Percentiles rank a stretch among this genome's conserved stretches.
These are phyloP conservation scores for Zaprionus davidi DNA, from an alignment of 1,140 invertebrate species.

Conservation along the genomic window DNA sequence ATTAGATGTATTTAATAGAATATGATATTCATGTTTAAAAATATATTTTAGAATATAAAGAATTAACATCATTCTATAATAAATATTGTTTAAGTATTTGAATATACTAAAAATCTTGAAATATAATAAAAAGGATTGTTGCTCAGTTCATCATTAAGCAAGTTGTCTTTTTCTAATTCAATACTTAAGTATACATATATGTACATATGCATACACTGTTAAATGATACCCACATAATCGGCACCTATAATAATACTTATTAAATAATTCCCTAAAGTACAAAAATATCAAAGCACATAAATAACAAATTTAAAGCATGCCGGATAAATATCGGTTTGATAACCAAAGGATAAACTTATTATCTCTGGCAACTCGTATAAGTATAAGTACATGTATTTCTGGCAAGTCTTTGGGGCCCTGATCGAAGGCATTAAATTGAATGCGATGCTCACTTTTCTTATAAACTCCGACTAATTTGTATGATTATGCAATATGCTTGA, in stretches of 20 bases:
- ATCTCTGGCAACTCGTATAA: neutral
- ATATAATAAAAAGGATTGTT: no score
- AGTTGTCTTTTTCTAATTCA: neutral
- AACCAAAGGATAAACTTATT: conserved; percentile 5
- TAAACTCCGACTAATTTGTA: conserved; percentile 51
- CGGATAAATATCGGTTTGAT: neutral
- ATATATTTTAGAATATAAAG: no score
- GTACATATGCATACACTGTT: neutral
- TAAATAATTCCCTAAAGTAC: neutral
- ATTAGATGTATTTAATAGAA: no score
- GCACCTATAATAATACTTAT: neutral
- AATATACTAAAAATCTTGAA: no score
- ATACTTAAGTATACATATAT: neutral
- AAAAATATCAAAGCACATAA: neutral
- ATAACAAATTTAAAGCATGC: neutral
- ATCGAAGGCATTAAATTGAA: conserved; percentile 21
- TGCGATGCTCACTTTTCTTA: conserved; percentile 22
- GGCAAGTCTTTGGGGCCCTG: neutral
- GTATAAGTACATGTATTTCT: neutral
- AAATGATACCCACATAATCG: neutral
- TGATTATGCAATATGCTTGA: conserved; percentile 68
- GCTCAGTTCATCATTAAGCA: neutral
- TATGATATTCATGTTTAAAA: no score
- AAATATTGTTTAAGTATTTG: no score
- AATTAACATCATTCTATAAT: no score